Evolutionary conservation across 1,140 invertebrate genomes (phyloP), one percentile per base, ranked within the genome.

Genomic region (Colletes gigas): DNA sequence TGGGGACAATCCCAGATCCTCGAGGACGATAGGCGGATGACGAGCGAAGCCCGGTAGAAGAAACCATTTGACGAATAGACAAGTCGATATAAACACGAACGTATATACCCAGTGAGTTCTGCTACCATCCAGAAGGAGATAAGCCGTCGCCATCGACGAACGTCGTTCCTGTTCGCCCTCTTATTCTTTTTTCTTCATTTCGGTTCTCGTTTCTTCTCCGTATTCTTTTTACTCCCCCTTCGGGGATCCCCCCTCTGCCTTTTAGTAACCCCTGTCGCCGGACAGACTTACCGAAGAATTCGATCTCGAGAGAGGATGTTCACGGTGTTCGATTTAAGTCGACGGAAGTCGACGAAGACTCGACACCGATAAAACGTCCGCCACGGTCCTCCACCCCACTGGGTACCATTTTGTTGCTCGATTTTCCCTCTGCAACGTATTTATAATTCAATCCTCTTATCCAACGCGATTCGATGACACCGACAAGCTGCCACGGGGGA

Each of bases 31-130:
- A 81, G 67, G 52, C 59, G 66, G 71, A 84, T 84, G 85, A 83
- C 81, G 85, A 82, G 74, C 60, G 50, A 69, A 83, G 70, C 63
- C 68, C 78, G 72, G 72, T 84, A 69, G 75, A 87, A 52, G 54
- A 71, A 60, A 47, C 21, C 80, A 19, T 82, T 88, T 88, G 86
- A 88, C 75, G 77, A 87, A 88, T 88, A 83, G 86, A 85, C 86
- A 76, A 83, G 70, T 57, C 69, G 39, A 52, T 60, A 83, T 84
- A 87, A 84, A 87, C 80, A 83, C 70, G 60, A 19, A 50, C 62
- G 60, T 63, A 15, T 77, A 62, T 71, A 67, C 39, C 39, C 5
- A 47, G 70, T 52, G 52, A 62, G 62, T 79, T 70, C 17, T 54
- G 86, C 86, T 87, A 87, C 82, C 63, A 55, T 44, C 71, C 54